Base-by-base conservation (phyloP, 2,113 vertebrate species). In the Tamias sibiricus region DNA sequence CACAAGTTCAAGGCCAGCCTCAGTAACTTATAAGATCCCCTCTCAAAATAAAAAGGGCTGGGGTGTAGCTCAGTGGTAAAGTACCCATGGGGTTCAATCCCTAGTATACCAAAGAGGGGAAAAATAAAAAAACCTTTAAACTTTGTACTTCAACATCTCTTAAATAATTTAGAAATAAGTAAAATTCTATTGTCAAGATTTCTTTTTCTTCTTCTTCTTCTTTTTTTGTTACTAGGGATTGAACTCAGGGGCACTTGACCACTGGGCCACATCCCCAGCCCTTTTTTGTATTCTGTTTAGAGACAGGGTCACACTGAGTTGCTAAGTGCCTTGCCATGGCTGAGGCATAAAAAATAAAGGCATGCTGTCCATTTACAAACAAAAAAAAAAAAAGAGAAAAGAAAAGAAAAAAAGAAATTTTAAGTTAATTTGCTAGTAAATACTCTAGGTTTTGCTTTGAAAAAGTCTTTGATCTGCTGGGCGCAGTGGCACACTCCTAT, bases 401-500 rank as follows among this genome's bases (percentile, higher is more conserved):
- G n/a, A n/a, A n/a, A n/a, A n/a, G n/a, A 47, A 47, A 49, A 49
- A 17, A 57, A 54, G 32, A 76, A 79, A 52, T 37, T 62, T 0
- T 57, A 85, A 91, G 20, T 69, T 92, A 59, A 72, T 87, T 54
- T 95, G 30, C 76, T 95, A 72, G 7, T 76, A 92, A 90, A 92
- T 0, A 90, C 42, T 79, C 49, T 77, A 9, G 62, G 47, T 57
- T 95, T 90, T 94, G 17, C 8, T 87, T 81, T 81, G 57, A 26
- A 85, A 76, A 91, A 74, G 54, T 49, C 72, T 57, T 24, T 57
- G 20, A 24, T 57, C 54, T 57, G 20, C 54, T 6, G 22, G 2
- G 7, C 54, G 20, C 20, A 57, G 6, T 57, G 54, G 54, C 54
- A 57, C 54, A 57, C 20, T 7, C 54, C 54, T 57, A 22, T 20